phyloP scores from a whole-genome alignment of 2,888 invertebrate species.

The Perithous albicinctus region DNA sequence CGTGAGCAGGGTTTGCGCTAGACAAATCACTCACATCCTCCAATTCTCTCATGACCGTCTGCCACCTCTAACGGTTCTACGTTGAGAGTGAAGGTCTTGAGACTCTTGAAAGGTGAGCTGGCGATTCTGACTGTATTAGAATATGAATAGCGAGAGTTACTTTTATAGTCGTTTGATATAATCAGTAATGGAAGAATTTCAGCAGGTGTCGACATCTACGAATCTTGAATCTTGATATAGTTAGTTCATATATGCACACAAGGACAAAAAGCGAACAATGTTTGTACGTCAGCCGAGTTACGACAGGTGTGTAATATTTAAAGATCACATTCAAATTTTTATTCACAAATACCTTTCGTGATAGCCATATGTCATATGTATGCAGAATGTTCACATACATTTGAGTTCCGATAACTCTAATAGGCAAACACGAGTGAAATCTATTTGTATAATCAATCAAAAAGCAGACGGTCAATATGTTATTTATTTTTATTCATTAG shows the following conservation, averaged over 20 bases:
- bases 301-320: slow-evolving; percentile 50
- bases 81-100: slow-evolving; percentile 64
- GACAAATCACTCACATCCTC: slow-evolving; percentile 59
- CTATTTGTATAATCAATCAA: background rate
- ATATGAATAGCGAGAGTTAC: background rate
- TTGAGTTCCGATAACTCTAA: too few species aligned
- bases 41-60: slow-evolving; percentile 78
- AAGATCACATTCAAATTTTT: background rate
- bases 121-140: slow-evolving; percentile 49
- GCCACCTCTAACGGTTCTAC: slow-evolving; percentile 81
- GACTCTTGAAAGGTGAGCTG: slow-evolving; percentile 2
- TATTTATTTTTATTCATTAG: too few species aligned
- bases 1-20: slow-evolving; percentile 66
- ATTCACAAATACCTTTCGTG: background rate
- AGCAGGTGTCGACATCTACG: slow-evolving; percentile 31
- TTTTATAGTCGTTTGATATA: background rate
- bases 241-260: slow-evolving; percentile 14
- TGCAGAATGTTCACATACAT: too few species aligned
- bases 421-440: background rate
- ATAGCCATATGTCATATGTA: background rate
- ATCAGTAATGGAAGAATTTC: slow-evolving; percentile 23
- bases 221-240: slow-evolving; percentile 19
- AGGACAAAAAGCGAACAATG: slow-evolving; percentile 31
- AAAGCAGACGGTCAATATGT: too few species aligned
- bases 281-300: background rate